Conservation (phyloP, 2,888 invertebrate genomes). For the Agonopterix subpropinquella region DNA sequence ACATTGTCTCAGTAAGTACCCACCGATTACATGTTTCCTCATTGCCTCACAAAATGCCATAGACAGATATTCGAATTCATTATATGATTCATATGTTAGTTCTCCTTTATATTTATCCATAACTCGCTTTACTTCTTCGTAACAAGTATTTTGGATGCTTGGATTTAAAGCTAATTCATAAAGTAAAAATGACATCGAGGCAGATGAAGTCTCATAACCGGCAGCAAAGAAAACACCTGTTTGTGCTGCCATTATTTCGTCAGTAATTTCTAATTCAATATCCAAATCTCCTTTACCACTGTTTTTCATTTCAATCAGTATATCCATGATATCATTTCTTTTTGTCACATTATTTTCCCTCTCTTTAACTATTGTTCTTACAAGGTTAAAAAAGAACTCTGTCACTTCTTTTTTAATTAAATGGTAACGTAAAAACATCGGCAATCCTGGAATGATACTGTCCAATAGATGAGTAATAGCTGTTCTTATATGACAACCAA, state of each 20-base stretch:
- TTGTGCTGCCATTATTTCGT: conserved; percentile 22
- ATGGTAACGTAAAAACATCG: not conserved
- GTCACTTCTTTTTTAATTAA: not conserved
- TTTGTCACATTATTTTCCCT: conserved; percentile 5
- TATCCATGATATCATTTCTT: conserved; percentile 9
- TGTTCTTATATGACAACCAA: conserved; percentile 11
- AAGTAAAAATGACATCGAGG: conserved; percentile 25
- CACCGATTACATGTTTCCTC: conserved; percentile 37
- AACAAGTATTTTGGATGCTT: conserved; percentile 27
- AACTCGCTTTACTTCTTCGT: conserved; percentile 11
- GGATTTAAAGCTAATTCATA: conserved; percentile 30
- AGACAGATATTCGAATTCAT: conserved; percentile 25
- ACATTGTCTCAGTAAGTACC: not conserved
- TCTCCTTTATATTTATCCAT: conserved; percentile 18
- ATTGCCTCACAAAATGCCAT: conserved; percentile 39
- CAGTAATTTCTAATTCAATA: conserved; percentile 13
- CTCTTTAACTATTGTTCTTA: conserved; percentile 10
- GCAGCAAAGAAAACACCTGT: conserved; percentile 31
- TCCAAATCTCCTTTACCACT: not conserved
- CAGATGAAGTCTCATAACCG: conserved; percentile 38
- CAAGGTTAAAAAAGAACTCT: conserved; percentile 11
- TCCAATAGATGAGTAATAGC: conserved; percentile 12
- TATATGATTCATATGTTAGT: conserved; percentile 21
- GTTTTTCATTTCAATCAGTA: conserved; percentile 8
- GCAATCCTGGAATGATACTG: conserved; percentile 17